Evolutionary conservation across 2,797 vertebrate genomes (phyloP).

Genomic region (Amniataba percoides): DNA sequence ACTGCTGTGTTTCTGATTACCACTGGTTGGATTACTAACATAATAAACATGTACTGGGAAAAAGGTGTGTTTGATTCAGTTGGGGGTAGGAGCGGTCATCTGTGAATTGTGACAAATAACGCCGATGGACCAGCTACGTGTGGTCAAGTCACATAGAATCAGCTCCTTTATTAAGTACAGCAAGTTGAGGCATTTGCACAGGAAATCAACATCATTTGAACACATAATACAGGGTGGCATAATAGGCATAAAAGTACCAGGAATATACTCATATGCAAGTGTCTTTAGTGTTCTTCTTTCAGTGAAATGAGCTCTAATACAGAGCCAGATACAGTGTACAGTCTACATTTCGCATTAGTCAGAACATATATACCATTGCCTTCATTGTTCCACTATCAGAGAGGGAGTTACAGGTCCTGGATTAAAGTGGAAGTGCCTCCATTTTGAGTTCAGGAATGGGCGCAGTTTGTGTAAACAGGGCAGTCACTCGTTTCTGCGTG

Average conservation of each 20-base stretch:
- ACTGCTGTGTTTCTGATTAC: conserved; percentile 60
- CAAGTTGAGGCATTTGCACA: conserved; percentile 91
- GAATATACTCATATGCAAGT: conserved; percentile 88
- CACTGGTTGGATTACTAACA: conserved; percentile 76
- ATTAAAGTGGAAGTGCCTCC: conserved; percentile 69
- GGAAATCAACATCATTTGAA: conserved; percentile 85
- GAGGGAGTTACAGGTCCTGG: conserved; percentile 59
- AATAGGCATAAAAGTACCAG: conserved; percentile 91
- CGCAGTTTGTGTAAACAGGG: conserved; percentile 83
- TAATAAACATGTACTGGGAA: conserved; percentile 77
- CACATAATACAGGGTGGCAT: conserved; percentile 89
- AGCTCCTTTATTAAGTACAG: conserved; percentile 93
- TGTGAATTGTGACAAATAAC: conserved; percentile 26
- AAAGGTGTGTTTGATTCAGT: conserved; percentile 38
- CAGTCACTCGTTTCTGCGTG: conserved; percentile 80
- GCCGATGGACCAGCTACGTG: conserved; percentile 44
- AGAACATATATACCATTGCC: conserved; percentile 74
- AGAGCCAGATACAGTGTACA: conserved; percentile 89
- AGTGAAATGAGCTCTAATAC: conserved; percentile 83
- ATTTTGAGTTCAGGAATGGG: conserved; percentile 72
- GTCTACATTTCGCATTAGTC: conserved; percentile 85
- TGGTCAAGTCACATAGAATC: conserved; percentile 86
- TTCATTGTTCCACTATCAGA: conserved; percentile 70
- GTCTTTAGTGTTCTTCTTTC: conserved; percentile 87
- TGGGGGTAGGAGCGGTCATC: conserved; percentile 5